Base-by-base conservation (phyloP, 2,888 invertebrate genomes). In the Aromia moschata region DNA sequence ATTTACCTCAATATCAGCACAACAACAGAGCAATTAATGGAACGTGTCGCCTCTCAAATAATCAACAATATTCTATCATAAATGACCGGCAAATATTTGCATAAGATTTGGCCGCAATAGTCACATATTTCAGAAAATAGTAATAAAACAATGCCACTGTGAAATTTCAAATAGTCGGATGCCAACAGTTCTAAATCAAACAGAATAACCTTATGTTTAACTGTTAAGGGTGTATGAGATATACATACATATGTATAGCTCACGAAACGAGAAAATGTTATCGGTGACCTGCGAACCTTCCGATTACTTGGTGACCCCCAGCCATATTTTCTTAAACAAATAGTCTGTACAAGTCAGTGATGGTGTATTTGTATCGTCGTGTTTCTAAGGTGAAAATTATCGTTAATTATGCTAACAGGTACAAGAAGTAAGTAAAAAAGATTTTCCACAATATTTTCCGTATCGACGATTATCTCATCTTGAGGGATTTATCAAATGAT, bases 291-390 rank as follows among this genome's bases (percentile, higher is more conserved):
- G 59, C 65, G 68, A 72, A 69, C 71, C 60, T 41, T 33, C 56
- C 64, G 64, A 70, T 69, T 69, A 67, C 63, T n/a, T n/a, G 69
- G 65, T 74, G 76, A 74, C 74, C 74, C 69, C 65, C 67, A 64
- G 65, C 55, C 69, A 68, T 65, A 66, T 72, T 69, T 67, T 68
- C 59, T 62, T 44, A 43, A 56, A 43, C 52, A 56, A 58, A 46
- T 47, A 57, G 49, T 58, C 59, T 46, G 43, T 46, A 57, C 18
- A 20, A 59, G 49, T 54, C 55, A 51, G 60, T 63, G 25, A 11
- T 58, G 38, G 37, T 56, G 41, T 53, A 40, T 52, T 47, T 43
- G 36, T 54, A 41, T 41, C 45, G 17, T 46, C 16, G n/a, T 40
- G 46, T 58, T 45, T 58, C 33, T 11, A 52, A 52, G 52, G 44